Percentiles rank a stretch among this genome's conserved stretches.
These are phyloP conservation scores for Lophura nycthemera DNA, from an alignment of 2,113 vertebrate species.

Conservation along the genomic window DNA sequence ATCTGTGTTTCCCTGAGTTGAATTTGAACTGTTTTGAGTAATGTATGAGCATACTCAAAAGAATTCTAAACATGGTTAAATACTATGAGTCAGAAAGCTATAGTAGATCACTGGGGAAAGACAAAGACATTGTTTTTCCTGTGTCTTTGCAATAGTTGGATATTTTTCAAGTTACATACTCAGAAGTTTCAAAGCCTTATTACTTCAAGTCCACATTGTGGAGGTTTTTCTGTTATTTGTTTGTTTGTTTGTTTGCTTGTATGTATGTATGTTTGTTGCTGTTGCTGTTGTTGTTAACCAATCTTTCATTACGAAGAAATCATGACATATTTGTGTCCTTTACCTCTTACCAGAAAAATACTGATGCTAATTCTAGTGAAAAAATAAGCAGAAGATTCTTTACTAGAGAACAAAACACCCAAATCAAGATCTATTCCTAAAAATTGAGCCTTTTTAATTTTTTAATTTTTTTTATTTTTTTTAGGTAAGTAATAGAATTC, in stretches of 20 bases:
- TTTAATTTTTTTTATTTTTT: neutral
- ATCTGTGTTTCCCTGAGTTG: neutral
- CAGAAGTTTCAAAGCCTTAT: neutral
- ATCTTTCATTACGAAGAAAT: neutral
- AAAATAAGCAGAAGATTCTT: neutral
- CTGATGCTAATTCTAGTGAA: neutral
- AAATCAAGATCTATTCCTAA: slow-evolving; percentile 17
- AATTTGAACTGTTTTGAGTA: neutral
- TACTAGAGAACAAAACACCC: neutral
- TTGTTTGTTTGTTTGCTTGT: neutral
- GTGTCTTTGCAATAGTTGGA: neutral
- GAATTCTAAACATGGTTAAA: neutral
- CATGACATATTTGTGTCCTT: neutral
- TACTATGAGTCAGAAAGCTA: neutral
- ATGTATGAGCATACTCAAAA: neutral
- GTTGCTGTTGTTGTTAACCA: neutral
- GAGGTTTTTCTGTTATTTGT: no score
- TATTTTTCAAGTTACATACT: neutral
- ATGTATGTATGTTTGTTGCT: neutral
- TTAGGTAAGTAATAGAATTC: neutral
- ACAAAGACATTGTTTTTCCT: neutral
- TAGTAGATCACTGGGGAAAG: neutral
- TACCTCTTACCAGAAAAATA: neutral
- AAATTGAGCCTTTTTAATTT: neutral
- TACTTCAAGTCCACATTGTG: neutral